These are phyloP conservation scores for Archegozetes longisetosus DNA, from an alignment of 1,140 invertebrate species.

Conservation along the genomic window DNA sequence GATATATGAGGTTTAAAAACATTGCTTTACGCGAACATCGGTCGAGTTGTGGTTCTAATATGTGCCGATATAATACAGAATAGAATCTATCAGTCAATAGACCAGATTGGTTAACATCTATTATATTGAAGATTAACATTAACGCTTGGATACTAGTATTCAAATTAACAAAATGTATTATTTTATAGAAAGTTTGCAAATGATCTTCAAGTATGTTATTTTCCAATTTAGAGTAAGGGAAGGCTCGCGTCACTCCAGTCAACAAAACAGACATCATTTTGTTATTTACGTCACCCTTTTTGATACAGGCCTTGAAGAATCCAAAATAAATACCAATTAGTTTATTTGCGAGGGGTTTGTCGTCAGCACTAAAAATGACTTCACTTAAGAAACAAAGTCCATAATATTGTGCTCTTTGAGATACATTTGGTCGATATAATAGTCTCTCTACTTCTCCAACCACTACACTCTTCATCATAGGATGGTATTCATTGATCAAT, in stretches of 20 bases:
- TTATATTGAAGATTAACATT: conserved; percentile 56
- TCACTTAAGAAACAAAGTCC: conserved; percentile 61
- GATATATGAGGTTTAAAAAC: conserved; percentile 71
- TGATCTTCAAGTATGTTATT: conserved; percentile 29
- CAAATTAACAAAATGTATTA: conserved; percentile 61
- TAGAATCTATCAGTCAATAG: conserved; percentile 54
- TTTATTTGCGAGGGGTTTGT: conserved; percentile 55
- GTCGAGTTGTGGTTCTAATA: conserved; percentile 56
- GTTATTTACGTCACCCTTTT: conserved; percentile 76
- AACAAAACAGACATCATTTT: conserved; percentile 80
- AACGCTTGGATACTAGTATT: conserved; percentile 72
- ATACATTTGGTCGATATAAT: conserved; percentile 70
- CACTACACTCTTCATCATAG: conserved; percentile 78
- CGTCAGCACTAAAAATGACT: conserved; percentile 24
- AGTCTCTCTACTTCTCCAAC: conserved; percentile 73
- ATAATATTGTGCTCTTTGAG: conserved; percentile 74
- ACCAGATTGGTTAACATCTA: conserved; percentile 24
- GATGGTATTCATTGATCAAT: conserved; percentile 57
- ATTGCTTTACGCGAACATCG: conserved; percentile 56
- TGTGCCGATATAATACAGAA: conserved; percentile 68
- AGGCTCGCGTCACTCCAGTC: conserved; percentile 70
- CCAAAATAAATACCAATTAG: conserved; percentile 84
- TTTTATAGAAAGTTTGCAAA: conserved; percentile 64
- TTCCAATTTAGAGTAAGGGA: conserved; percentile 48
- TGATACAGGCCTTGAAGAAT: conserved; percentile 82